Evolutionary conservation across 2,888 invertebrate species (phyloP).

Genomic region (Cordylochernes scorpioides): DNA sequence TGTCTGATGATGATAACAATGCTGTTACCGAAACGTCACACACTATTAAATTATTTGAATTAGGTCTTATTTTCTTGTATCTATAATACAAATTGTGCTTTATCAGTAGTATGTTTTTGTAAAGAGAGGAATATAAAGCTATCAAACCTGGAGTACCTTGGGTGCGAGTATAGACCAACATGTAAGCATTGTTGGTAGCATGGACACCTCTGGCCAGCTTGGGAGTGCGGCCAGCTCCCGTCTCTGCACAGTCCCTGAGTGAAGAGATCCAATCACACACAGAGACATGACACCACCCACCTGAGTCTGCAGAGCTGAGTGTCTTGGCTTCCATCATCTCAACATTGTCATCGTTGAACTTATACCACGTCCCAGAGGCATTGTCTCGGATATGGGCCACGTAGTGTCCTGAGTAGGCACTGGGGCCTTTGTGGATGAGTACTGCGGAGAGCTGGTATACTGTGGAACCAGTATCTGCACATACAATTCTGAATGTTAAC

Average conservation of each 20-base stretch:
- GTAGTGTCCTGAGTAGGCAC: conserved; percentile 38
- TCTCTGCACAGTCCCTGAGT: conserved; percentile 1
- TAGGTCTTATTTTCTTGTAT: no score
- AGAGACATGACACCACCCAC: neutral
- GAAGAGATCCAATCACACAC: neutral
- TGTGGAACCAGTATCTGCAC: no score
- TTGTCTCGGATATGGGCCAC: conserved; percentile 23
- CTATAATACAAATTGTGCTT: no score
- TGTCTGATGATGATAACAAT: no score
- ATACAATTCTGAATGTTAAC: no score
- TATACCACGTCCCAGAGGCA: conserved; percentile 31
- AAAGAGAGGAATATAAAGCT: no score
- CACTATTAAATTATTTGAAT: no score
- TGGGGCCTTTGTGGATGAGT: conserved; percentile 35
- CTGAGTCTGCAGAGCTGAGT: conserved; percentile 9
- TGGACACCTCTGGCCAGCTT: conserved; percentile 22
- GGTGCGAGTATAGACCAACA: conserved; percentile 37
- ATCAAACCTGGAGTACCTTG: no score
- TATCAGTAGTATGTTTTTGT: no score
- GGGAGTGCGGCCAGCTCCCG: conserved; percentile 11
- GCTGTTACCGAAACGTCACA: no score
- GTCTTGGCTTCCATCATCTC: conserved; percentile 22
- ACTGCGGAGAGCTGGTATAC: conserved; percentile 34
- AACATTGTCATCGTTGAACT: conserved; percentile 33
- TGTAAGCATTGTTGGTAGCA: conserved; percentile 33